Base-by-base conservation (phyloP, 2,888 invertebrate species). In the Lapara coniferarum region DNA sequence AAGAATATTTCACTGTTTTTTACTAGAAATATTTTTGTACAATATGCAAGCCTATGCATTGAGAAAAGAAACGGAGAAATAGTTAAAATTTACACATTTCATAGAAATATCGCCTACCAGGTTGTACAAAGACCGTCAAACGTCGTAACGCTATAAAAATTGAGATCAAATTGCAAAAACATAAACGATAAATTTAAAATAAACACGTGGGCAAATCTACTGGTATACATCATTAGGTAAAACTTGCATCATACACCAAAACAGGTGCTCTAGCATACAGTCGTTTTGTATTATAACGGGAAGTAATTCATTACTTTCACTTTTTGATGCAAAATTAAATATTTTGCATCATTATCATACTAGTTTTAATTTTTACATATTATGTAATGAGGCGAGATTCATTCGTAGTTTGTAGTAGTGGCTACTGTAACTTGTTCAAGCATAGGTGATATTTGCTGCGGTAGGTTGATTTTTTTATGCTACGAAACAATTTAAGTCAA, bases 241-340 rank as follows among this genome's bases (percentile, higher is more conserved):
- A 44, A 69, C 19, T 46, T 56, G 14, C 55, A 25, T 55, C 56
- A 63, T 37, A 37, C 59, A 52, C 30, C 37, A 69, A 63, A 69
- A 52, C 51, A 63, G 59, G 46, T 69, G 68, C 37, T 53, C 68
- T 68, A 71, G 67, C 63, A 72, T 30, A 68, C 68, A 55, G 63
- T 66, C 66, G 49, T 68, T 68, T 52, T 51, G 69, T 70, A 70
- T 52, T 19, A 19, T 74, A 76, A 72, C 71, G 71, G 77, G 75
- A 76, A 77, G 72, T 71, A 69, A 80, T 78, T 72, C 74, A 75
- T 74, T 71, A 77, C 77, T 81, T 81, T 81, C 80, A 73, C 79
- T 74, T 73, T 71, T 72, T 71, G 66, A 71, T 68, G 70, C 69
- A 66, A 71, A 72, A 74, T 69, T 66, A 74, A 67, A 74, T 71